Evolutionary conservation across 2,888 invertebrate species (phyloP).

Genomic region (Galerucella pusilla): DNA sequence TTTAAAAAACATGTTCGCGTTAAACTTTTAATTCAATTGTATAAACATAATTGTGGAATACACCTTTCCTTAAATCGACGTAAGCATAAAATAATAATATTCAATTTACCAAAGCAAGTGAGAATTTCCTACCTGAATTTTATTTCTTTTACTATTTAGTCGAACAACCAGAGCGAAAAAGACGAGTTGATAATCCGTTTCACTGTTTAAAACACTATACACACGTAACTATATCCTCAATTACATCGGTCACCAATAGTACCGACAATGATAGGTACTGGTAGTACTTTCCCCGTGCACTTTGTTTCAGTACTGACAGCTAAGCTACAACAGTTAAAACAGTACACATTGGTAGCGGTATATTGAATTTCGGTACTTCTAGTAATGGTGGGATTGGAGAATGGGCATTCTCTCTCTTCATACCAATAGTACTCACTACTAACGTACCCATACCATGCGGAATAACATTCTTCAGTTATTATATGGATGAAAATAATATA

Average conservation of each 20-base stretch:
- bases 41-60: not conserved
- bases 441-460: not conserved
- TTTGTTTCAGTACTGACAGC: constrained; percentile 53
- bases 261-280: constrained; percentile 27
- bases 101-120: not conserved
- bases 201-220: constrained; percentile 18
- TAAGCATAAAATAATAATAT: not conserved
- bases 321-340: constrained; percentile 57
- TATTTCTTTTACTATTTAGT: constrained; percentile 17
- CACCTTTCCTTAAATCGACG: constrained; percentile 3
- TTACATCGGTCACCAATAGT: constrained; percentile 19
- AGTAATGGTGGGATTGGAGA: constrained; percentile 21
- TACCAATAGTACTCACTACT: constrained; percentile 6
- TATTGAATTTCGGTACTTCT: constrained; percentile 31
- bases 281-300: constrained; percentile 55
- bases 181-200: constrained; percentile 29
- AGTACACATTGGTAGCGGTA: constrained; percentile 57
- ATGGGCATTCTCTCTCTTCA: constrained; percentile 19
- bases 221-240: constrained; percentile 24
- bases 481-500: constrained; percentile 5
- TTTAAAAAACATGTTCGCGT: not conserved
- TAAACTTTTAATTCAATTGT: not conserved
- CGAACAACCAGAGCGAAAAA: constrained; percentile 32
- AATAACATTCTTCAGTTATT: not conserved
- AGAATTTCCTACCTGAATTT: constrained; percentile 18